Evolutionary conservation across 2,797 vertebrate species (phyloP).

Genomic region (Holocentrus rufus): DNA sequence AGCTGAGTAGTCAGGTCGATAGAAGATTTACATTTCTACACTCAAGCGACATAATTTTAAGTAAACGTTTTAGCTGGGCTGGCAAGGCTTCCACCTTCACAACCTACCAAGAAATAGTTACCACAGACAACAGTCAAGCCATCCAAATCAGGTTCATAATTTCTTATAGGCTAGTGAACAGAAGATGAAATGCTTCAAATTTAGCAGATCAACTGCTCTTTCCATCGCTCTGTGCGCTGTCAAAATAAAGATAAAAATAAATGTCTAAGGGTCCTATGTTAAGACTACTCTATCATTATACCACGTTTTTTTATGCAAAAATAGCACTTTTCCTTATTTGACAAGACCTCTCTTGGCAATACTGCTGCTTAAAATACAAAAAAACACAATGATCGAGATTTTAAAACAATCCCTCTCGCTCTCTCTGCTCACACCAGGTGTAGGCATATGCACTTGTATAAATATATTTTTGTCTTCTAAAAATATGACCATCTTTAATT

Average conservation of each 20-base stretch:
- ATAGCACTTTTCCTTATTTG: conserved; percentile 74
- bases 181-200: conserved; percentile 71
- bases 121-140: conserved; percentile 68
- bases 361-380: conserved; percentile 56
- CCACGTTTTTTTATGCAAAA: conserved; percentile 73
- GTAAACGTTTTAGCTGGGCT: conserved; percentile 51
- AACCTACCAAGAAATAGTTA: conserved; percentile 51
- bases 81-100: conserved; percentile 49
- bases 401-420: conserved; percentile 81
- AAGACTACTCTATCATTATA: conserved; percentile 65
- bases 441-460: conserved; percentile 75
- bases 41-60: conserved; percentile 41
- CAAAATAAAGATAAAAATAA: conserved; percentile 70
- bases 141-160: conserved; percentile 58
- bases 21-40: conserved; percentile 46
- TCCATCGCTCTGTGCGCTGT: conserved; percentile 57
- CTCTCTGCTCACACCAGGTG: conserved; percentile 64
- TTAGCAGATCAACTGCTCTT: conserved; percentile 75
- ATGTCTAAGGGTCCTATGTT: conserved; percentile 65
- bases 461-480: conserved; percentile 82
- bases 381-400: conserved; percentile 76
- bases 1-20: conserved; percentile 33
- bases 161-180: conserved; percentile 59
- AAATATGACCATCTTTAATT: conserved; percentile 77
- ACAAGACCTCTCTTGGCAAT: conserved; percentile 69